phyloP scores from a whole-genome alignment of 1,140 invertebrate genomes.

The Maconellicoccus hirsutus region DNA sequence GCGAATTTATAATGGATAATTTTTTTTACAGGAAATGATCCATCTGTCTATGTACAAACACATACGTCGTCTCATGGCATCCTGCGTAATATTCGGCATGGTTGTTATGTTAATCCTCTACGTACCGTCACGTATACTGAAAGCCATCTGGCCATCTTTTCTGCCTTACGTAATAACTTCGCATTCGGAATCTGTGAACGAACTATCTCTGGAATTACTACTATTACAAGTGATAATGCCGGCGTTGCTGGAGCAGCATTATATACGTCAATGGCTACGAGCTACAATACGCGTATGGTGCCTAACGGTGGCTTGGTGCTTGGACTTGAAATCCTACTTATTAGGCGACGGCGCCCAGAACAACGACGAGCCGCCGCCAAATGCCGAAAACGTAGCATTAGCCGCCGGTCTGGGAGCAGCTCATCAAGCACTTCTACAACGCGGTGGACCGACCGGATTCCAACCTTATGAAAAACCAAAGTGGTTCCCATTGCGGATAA shows the following conservation, averaged over 20 bases:
- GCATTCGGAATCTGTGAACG: conserved; percentile 71
- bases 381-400: conserved; percentile 26
- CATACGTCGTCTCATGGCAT: conserved; percentile 75
- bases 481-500: conserved; percentile 66
- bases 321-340: conserved; percentile 82
- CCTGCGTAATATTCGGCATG: conserved; percentile 90
- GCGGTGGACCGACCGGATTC: conserved; percentile 64
- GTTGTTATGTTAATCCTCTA: conserved; percentile 92
- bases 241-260: conserved; percentile 88
- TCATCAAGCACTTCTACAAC: conserved; percentile 66
- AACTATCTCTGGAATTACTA: conserved; percentile 85
- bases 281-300: conserved; percentile 81
- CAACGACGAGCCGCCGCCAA: conserved; percentile 29
- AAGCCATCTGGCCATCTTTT: conserved; percentile 69
- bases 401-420: conserved; percentile 58
- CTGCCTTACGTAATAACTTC: conserved; percentile 84
- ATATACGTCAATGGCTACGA: conserved; percentile 88
- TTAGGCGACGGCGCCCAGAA: conserved; percentile 48
- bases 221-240: conserved; percentile 93
- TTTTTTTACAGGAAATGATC: conserved; percentile 80
- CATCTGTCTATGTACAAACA: conserved; percentile 88
- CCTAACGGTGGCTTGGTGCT: conserved; percentile 63
- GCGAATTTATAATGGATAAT: too few relatives aligned
- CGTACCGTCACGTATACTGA: conserved; percentile 83
- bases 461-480: conserved; percentile 77